These are phyloP conservation scores for Byasa hedistus DNA, from an alignment of 2,888 invertebrate genomes.

Conservation along the genomic window DNA sequence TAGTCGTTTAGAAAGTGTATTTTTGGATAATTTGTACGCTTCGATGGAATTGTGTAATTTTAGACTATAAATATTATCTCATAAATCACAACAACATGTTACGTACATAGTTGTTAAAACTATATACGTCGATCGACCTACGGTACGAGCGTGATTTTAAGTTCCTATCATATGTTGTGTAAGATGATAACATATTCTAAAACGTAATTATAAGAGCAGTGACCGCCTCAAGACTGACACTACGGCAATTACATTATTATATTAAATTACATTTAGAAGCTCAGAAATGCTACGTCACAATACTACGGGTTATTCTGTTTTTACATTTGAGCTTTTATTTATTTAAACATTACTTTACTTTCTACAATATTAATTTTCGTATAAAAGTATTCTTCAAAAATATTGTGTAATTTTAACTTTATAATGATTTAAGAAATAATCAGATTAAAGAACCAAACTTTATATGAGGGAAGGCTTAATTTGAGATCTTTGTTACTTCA, in stretches of 20 bases:
- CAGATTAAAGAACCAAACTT: too few species aligned
- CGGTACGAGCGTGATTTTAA: neutral
- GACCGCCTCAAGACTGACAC: slow-evolving; percentile 49
- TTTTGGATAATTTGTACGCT: neutral
- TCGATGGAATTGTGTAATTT: neutral
- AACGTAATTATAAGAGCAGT: slow-evolving; percentile 53
- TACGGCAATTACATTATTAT: neutral
- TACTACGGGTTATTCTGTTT: neutral
- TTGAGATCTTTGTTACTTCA: too few species aligned
- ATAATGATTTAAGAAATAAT: too few species aligned
- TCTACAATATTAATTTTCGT: too few species aligned
- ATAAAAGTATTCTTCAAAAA: too few species aligned
- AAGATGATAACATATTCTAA: slow-evolving; percentile 51
- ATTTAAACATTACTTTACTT: neutral
- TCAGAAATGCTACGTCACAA: neutral
- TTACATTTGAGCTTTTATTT: neutral
- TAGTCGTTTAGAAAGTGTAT: neutral
- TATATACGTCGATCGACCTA: slow-evolving; percentile 5
- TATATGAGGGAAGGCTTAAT: too few species aligned
- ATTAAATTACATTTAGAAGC: neutral
- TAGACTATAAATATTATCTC: slow-evolving; percentile 1
- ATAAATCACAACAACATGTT: slow-evolving; percentile 10
- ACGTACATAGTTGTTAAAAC: slow-evolving; percentile 24
- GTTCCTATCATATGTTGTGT: slow-evolving; percentile 44
- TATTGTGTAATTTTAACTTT: too few species aligned